Percentiles rank a stretch among this genome's conserved stretches.
Conservation (phyloP, 2,797 vertebrate genomes). For the Danio albolineatus region DNA sequence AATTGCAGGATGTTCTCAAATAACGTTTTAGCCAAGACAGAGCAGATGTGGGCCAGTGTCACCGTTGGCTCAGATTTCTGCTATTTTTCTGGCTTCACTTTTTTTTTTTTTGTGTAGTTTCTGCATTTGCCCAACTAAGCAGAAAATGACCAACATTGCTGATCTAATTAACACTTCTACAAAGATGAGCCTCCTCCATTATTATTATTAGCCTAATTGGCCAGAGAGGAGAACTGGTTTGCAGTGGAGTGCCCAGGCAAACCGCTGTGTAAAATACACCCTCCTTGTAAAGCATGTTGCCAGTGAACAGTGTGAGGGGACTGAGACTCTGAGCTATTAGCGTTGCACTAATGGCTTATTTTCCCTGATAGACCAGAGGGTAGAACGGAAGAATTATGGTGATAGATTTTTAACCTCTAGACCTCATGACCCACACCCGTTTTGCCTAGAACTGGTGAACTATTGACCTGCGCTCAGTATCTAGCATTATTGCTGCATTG, state of each 20-base stretch:
- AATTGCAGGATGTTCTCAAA: no score
- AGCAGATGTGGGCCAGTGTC: no score
- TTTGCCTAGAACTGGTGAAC: not conserved
- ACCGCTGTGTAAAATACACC: constrained; percentile 77
- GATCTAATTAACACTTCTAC: constrained; percentile 74
- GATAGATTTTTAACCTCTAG: constrained; percentile 11
- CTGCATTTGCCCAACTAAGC: constrained; percentile 20
- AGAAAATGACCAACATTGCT: constrained; percentile 65
- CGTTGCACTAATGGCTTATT: constrained; percentile 53
- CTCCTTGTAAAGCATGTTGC: constrained; percentile 74
- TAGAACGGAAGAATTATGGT: constrained; percentile 17
- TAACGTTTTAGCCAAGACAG: no score
- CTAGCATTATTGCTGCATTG: not conserved
- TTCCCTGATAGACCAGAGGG: constrained; percentile 15
- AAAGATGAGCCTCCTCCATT: constrained; percentile 69
- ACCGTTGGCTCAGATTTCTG: no score
- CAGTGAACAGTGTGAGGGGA: constrained; percentile 68
- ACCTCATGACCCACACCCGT: not conserved
- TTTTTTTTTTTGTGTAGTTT: not conserved
- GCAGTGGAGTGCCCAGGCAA: constrained; percentile 69
- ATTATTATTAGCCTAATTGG: constrained; percentile 82
- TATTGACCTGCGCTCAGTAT: not conserved
- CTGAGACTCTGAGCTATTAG: constrained; percentile 44
- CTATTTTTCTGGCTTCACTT: no score
- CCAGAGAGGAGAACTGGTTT: constrained; percentile 73